Conservation (phyloP, 2,113 vertebrate species). For the Takifugu bimaculatus region DNA sequence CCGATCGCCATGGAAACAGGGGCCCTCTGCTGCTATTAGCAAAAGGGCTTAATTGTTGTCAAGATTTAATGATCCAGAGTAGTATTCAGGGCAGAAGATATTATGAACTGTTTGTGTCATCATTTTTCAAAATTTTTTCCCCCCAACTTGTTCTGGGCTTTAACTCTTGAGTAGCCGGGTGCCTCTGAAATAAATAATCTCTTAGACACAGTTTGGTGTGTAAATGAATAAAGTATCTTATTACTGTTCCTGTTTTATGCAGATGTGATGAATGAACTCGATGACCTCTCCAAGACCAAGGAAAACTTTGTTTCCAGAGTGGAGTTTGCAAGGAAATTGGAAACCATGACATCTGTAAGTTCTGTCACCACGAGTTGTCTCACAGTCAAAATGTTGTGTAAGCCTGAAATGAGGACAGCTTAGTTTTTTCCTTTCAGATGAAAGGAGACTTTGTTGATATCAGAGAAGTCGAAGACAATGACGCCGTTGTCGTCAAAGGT, state of each 20-base stretch:
- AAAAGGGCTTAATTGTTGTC: conserved; percentile 76
- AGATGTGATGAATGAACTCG: conserved; percentile 88
- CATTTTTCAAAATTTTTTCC: conserved; percentile 40
- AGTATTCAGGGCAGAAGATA: conserved; percentile 71
- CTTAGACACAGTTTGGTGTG: conserved; percentile 6
- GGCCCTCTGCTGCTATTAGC: conserved; percentile 72
- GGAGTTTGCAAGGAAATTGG: conserved; percentile 84
- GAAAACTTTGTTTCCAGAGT: conserved; percentile 90
- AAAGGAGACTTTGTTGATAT: conserved; percentile 87
- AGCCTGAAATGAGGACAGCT: neutral
- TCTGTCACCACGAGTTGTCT: neutral
- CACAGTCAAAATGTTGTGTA: neutral
- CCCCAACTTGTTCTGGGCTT: conserved; percentile 45
- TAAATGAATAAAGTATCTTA: conserved; percentile 9
- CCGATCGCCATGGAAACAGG: conserved; percentile 70
- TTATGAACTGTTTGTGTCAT: conserved; percentile 73
- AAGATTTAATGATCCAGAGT: conserved; percentile 76
- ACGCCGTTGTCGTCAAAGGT: conserved; percentile 78
- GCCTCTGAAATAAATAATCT: conserved; percentile 21
- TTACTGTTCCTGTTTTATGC: conserved; percentile 43
- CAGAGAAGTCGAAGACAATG: conserved; percentile 80
- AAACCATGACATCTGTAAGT: conserved; percentile 83
- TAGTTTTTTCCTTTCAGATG: conserved; percentile 65
- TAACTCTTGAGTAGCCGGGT: conserved; percentile 43
- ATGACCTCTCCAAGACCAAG: conserved; percentile 84